Evolutionary conservation across 1,140 invertebrate species (phyloP), one percentile per base, ranked within the genome.

Genomic region (Diabrotica undecimpunctata): DNA sequence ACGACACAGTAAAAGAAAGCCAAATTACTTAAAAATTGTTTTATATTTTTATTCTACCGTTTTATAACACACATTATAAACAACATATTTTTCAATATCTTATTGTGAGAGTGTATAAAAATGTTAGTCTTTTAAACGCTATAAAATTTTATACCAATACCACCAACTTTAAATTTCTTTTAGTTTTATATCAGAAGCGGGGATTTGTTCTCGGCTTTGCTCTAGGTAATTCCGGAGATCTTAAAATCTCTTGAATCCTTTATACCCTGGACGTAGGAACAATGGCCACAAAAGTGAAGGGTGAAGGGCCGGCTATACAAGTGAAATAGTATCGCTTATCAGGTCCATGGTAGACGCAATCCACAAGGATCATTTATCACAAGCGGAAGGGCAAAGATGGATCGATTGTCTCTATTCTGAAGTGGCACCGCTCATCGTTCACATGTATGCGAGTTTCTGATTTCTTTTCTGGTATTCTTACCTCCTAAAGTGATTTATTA

Each of bases 341-440:
- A 62, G 59, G 38, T 71, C 58, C 63, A 71, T 62, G 67, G 66
- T 56, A 54, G 65, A 58, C 58, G 36, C 69, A 66, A 71, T 72
- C 70, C 53, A 60, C 66, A 68, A 73, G 66, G 65, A 70, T 67
- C 72, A 73, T 73, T 73, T 71, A 73, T 73, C 72, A 73, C 67
- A 67, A 64, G 64, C 50, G 51, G 59, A 68, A 68, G 66, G 62
- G 66, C 55, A 64, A 73, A 73, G 72, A 73, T 73, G 67, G 72
- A 73, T 73, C 68, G 70, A 72, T 72, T 73, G 72, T 72, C 72
- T 73, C 70, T 70, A 73, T 70, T 70, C 65, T 63, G 63, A 72
- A 72, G 65, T 71, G 72, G 64, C 70, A 68, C 60, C 66, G 70
- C 65, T 67, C 68, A 72, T 72, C 68, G 67, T 67, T 72, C 68